Base-by-base conservation (phyloP, 2,113 vertebrate species). In the Gulo gulo region DNA sequence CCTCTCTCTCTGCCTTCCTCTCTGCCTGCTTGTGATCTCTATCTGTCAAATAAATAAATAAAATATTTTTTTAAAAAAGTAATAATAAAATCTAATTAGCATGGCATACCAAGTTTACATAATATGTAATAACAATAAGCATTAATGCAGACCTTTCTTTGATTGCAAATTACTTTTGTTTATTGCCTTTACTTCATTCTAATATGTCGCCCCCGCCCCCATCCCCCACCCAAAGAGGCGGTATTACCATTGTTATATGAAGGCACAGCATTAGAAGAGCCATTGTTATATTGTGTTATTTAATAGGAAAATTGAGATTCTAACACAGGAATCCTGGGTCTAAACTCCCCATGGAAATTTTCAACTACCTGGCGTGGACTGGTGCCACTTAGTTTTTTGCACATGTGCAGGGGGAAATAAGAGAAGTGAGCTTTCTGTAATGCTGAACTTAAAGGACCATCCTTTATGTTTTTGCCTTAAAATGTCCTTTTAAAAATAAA, bases 81-180 rank as follows among this genome's bases (percentile, higher is more conserved):
- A 34, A 20, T 95, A 57, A 67, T 57, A 81, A 47, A 74, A 67
- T 47, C 13, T 42, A 82, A 29, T 76, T 67, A 81, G 39, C 73
- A 65, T 86, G 2, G 52, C 2, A 47, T 7, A 26, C 20, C 26
- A 61, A 26, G 45, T 80, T 93, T 91, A 52, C 8, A 14, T 76
- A 36, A 42, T 34, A 61, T 82, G 29, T n/a, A 45, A 15, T 59
- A 78, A n/a, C 34, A 69, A 69, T 63, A 47, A 20, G 11, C 6
- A 88, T 78, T 21, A 24, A 74, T 21, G 36, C 4, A 63, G 26
- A 34, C 47, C 57, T 14, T 39, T 69, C n/a, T 96, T 71, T 85
- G 20, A 93, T 88, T 96, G 15, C 20, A 10, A n/a, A 52, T 18
- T 45, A n/a, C 67, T 84, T 84, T 97, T 87, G 7, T 74, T 96